Conservation (phyloP, 53 echinoderm and acorn worm genomes). For the Holothuria scabra region DNA sequence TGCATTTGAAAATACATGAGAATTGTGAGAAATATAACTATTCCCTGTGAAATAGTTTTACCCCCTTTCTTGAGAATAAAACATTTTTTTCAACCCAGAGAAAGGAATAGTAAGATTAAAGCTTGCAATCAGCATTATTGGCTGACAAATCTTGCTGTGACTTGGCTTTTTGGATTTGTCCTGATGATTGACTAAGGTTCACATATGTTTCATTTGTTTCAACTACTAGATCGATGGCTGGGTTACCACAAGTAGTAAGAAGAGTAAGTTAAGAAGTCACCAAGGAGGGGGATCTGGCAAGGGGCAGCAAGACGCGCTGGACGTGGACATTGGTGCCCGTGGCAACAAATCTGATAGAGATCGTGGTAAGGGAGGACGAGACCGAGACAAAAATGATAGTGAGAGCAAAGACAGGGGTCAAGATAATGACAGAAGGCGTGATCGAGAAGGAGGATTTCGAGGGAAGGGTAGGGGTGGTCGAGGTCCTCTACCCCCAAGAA, state of each 20-base stretch:
- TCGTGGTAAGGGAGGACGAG: conserved; percentile 60
- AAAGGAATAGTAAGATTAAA: too few relatives aligned
- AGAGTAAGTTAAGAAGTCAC: conserved; percentile 73
- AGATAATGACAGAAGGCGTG: conserved; percentile 59
- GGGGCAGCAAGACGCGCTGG: conserved; percentile 1
- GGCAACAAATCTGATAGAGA: conserved; percentile 54
- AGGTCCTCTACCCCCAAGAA: conserved; percentile 91
- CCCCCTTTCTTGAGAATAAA: too few relatives aligned
- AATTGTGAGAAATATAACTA: too few relatives aligned
- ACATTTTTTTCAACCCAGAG: too few relatives aligned
- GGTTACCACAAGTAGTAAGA: conserved; percentile 91
- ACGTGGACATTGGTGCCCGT: conserved; percentile 54
- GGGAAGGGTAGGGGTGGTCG: conserved; percentile 84
- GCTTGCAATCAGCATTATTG: conserved; percentile 22
- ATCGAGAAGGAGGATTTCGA: conserved; percentile 69
- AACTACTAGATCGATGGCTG: conserved; percentile 74
- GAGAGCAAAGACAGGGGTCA: conserved; percentile 52
- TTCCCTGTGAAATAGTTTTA: too few relatives aligned
- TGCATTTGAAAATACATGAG: too few relatives aligned
- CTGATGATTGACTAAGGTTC: too few relatives aligned
- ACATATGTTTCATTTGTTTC: too few relatives aligned
- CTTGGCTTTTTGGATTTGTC: background rate
- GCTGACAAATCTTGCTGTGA: background rate
- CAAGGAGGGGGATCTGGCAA: conserved; percentile 22
- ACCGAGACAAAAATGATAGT: conserved; percentile 56